Base-by-base conservation (phyloP, 2,888 invertebrate genomes). In the Chrysolina oricalcia region DNA sequence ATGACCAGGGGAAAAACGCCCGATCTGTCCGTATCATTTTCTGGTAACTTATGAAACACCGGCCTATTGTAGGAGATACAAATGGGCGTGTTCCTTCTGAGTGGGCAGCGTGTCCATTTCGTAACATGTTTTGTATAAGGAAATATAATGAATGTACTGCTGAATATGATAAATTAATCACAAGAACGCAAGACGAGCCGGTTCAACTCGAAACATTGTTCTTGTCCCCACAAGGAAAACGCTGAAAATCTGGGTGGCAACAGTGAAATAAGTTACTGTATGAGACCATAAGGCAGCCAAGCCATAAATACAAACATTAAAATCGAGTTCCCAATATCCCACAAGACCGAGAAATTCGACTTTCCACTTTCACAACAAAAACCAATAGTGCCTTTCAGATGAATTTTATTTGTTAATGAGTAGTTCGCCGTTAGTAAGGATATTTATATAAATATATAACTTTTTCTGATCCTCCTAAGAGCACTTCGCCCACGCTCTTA, bases 71-170 rank as follows among this genome's bases (percentile, higher is more conserved):
- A 71, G 65, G 65, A 65, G 53, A 71, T 53, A 71, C 21, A 53
- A 71, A 71, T 71, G 65, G 65, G 71, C 71, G 71, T 69, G 69
- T 41, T 56, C 69, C 8, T n/a, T 40, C 15, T 69, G 69, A 69
- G 56, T 53, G 56, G 56, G 56, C 21, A 41, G 69, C 23, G 59
- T 68, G 56, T 53, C 35, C 43, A 35, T 59, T 59, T 59, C 27
- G 56, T 56, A 69, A 69, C 56, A 41, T 56, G 56, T 69, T 69
- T 59, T 69, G 35, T 69, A 56, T 69, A 41, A 69, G 56, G 56
- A 69, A 69, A 56, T 56, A 56, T 56, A 41, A 56, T 69, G 41
- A 40, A 69, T 56, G 53, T 56, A 56, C n/a, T 21, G 19, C n/a
- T 41, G 69, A 69, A 53, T 27, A 27, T 59, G 69, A 59, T 59